Evolutionary conservation across 1,140 invertebrate species (phyloP).

Genomic region (Arctopsyche grandis): DNA sequence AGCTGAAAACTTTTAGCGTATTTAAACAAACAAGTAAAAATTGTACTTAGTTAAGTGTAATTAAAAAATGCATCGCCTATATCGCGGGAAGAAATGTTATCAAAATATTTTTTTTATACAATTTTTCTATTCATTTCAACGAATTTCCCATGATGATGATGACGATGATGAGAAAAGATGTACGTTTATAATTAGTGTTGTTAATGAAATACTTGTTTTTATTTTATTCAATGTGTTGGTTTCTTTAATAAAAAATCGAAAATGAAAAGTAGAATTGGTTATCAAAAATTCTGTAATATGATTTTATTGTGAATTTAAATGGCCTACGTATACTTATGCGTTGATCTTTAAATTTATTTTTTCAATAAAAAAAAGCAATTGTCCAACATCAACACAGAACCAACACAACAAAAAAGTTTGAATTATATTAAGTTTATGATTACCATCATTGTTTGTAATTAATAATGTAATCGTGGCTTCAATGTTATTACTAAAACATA

Average conservation of each 20-base stretch:
- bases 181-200: constrained; percentile 39
- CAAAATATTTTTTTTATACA: constrained; percentile 43
- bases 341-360: background rate
- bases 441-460: constrained; percentile 53
- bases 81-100: constrained; percentile 34
- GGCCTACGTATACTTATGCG: background rate
- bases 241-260: background rate
- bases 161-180: background rate
- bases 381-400: constrained; percentile 20
- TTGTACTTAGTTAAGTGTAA: constrained; percentile 45
- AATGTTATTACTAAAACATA: constrained; percentile 46
- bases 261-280: too few relatives aligned
- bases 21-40: constrained; percentile 13
- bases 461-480: constrained; percentile 46
- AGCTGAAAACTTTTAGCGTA: constrained; percentile 37
- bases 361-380: too few relatives aligned
- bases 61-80: constrained; percentile 23
- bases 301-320: background rate
- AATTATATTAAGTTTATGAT: constrained; percentile 53
- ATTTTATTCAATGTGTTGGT: constrained; percentile 28
- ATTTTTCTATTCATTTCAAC: constrained; percentile 28
- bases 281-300: too few relatives aligned
- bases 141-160: constrained; percentile 24
- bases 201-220: constrained; percentile 45
- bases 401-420: constrained; percentile 49